A percentile compares a stretch with the other conserved stretches of the same genome.
These are phyloP conservation scores for Scomber colias DNA, from an alignment of 2,113 vertebrate genomes.

Conservation along the genomic window DNA sequence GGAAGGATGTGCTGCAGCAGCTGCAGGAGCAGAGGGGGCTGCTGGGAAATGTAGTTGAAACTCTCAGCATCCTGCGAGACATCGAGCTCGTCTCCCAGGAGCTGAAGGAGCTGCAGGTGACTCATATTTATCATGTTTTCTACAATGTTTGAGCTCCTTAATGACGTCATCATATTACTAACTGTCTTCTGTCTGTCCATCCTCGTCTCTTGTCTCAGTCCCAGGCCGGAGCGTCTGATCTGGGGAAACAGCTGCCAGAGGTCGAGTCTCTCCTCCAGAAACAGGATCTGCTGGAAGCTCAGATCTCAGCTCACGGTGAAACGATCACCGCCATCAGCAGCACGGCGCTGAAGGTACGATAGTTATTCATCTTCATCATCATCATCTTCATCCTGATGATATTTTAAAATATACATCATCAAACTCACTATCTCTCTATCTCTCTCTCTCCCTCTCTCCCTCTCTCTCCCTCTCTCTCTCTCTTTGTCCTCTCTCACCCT, in stretches of 20 bases:
- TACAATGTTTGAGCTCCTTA: no score
- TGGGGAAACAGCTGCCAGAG: slow-evolving; percentile 88
- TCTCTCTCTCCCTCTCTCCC: no score
- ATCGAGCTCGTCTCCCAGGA: slow-evolving; percentile 85
- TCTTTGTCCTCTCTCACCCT: no score
- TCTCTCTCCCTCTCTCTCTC: no score
- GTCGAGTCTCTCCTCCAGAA: slow-evolving; percentile 88
- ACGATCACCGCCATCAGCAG: slow-evolving; percentile 80
- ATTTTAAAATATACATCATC: no score
- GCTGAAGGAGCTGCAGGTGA: slow-evolving; percentile 89
- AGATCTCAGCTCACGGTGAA: slow-evolving; percentile 86
- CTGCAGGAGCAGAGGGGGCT: slow-evolving; percentile 82
- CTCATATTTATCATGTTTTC: not conserved
- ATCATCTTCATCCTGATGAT: not conserved
- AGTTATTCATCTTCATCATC: no score
- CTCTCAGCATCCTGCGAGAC: slow-evolving; percentile 85
- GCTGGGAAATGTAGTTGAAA: slow-evolving; percentile 75
- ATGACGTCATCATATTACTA: no score
- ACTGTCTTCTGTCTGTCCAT: not conserved
- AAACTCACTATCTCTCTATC: no score
- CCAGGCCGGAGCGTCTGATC: slow-evolving; percentile 81
- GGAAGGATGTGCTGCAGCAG: slow-evolving; percentile 86
- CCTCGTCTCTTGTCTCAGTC: slow-evolving; percentile 70
- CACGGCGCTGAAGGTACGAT: slow-evolving; percentile 64
- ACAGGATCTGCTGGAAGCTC: slow-evolving; percentile 89